phyloP scores from a whole-genome alignment of 2,888 invertebrate species.

The Argyra leucocephala region DNA sequence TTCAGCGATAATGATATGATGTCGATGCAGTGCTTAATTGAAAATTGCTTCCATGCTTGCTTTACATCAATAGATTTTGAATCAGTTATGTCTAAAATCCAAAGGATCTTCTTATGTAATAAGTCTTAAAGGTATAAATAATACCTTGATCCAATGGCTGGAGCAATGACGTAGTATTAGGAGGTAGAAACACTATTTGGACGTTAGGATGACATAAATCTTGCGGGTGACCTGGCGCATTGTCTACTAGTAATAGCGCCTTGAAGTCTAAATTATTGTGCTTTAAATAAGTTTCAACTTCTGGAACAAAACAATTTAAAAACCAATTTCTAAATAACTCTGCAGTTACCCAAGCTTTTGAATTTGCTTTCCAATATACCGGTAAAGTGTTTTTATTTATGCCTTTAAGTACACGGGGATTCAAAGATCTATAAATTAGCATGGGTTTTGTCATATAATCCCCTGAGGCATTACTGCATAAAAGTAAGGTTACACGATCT shows the following conservation, averaged over 20 bases:
- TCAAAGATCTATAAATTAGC: slow-evolving; percentile 29
- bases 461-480: slow-evolving; percentile 32
- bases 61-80: background rate
- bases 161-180: background rate
- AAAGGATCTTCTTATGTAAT: slow-evolving; percentile 21
- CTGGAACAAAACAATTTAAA: slow-evolving; percentile 8
- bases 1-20: slow-evolving; percentile 9
- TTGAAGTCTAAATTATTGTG: background rate
- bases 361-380: slow-evolving; percentile 19
- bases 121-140: slow-evolving; percentile 9
- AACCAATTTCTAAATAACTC: slow-evolving; percentile 9
- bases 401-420: slow-evolving; percentile 29
- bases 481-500: slow-evolving; percentile 28
- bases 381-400: slow-evolving; percentile 28
- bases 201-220: background rate
- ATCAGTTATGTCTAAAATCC: slow-evolving; percentile 17
- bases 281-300: slow-evolving; percentile 8
- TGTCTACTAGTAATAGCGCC: background rate
- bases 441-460: slow-evolving; percentile 32
- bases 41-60: slow-evolving; percentile 11
- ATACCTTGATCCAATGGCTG: slow-evolving; percentile 11
- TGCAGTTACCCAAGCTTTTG: slow-evolving; percentile 10
- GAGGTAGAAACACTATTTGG: background rate
- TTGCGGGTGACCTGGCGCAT: background rate
- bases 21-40: slow-evolving; percentile 11